Percentiles rank a stretch among this genome's conserved stretches.
Evolutionary conservation across 1,140 invertebrate species (phyloP).

Genomic region (Papilio machaon): DNA sequence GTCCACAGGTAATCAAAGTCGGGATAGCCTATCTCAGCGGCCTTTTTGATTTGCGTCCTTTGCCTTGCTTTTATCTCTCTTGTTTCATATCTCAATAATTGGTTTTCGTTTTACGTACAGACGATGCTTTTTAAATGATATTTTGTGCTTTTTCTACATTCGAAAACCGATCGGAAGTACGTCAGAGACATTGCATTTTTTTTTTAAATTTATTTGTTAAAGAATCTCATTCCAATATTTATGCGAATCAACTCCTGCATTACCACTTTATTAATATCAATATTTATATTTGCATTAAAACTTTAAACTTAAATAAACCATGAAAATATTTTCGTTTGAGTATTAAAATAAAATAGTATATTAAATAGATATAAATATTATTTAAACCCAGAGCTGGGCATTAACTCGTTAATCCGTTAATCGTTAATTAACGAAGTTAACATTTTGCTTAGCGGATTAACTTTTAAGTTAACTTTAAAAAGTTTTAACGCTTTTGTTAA

Average conservation of each 20-base stretch:
- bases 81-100: conserved; percentile 72
- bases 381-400: background rate
- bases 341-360: background rate
- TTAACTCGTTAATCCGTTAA: no score
- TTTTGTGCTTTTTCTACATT: conserved; percentile 42
- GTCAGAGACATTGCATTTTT: background rate
- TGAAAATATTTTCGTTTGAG: background rate
- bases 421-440: no score
- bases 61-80: conserved; percentile 44
- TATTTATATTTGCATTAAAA: no score
- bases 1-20: conserved; percentile 70
- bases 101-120: conserved; percentile 68
- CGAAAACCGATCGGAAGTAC: conserved; percentile 40
- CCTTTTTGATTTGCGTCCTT: conserved; percentile 65
- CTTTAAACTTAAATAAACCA: background rate
- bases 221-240: background rate
- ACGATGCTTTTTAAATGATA: conserved; percentile 35
- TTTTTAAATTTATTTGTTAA: background rate
- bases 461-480: no score
- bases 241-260: background rate
- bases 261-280: no score
- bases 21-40: conserved; percentile 61
- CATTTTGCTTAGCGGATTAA: no score
- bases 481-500: no score
- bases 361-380: background rate